Evolutionary conservation across 2,888 invertebrate species (phyloP).

Genomic region (Rotaria magnacalcarata): DNA sequence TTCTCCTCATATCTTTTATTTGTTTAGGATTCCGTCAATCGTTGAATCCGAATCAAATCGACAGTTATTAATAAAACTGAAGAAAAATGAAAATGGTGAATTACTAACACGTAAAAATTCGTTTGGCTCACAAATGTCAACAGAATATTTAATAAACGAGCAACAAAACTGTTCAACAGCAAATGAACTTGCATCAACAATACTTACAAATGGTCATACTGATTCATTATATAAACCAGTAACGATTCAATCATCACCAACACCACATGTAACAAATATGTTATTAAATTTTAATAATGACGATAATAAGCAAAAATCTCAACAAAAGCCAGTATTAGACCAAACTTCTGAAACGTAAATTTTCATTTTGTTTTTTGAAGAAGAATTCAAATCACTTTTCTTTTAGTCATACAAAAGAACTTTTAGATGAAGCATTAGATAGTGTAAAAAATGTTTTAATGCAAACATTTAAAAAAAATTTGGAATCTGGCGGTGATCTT

Average conservation of each 20-base stretch:
- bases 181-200: neutral
- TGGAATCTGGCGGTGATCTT: neutral
- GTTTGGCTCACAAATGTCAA: neutral
- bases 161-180: neutral
- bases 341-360: neutral
- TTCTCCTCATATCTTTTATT: neutral
- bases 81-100: neutral
- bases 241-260: neutral
- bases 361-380: neutral
- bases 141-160: neutral
- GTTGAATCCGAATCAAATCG: neutral
- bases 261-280: neutral
- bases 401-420: slow-evolving; percentile 31
- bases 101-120: neutral
- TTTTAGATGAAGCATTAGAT: slow-evolving; percentile 35
- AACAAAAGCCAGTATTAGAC: neutral
- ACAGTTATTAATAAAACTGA: neutral
- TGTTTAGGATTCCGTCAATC: neutral
- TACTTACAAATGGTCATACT: neutral
- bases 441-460: slow-evolving; percentile 35
- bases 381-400: no score
- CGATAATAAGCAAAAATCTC: no score
- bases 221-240: neutral
- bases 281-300: no score
- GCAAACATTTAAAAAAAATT: slow-evolving; percentile 31